Evolutionary conservation across 2,888 invertebrate genomes (phyloP).

Genomic region (Dasypogon diadema): DNA sequence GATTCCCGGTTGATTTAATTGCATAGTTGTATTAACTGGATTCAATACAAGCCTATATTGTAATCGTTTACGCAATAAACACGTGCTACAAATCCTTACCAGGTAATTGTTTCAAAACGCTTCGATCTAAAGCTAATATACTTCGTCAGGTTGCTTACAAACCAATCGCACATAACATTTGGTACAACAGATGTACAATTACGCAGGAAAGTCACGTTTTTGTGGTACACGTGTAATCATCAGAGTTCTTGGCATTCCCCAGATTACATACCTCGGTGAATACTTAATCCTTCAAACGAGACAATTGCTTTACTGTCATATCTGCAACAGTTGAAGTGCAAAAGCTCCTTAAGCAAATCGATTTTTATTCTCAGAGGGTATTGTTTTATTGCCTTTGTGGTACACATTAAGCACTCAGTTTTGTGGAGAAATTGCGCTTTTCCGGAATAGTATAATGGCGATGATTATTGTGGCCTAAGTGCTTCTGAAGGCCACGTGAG

Average conservation of each 20-base stretch:
- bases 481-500: not conserved
- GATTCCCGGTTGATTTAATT: too few species aligned
- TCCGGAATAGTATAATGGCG: not conserved
- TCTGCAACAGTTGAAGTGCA: not conserved
- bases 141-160: too few species aligned
- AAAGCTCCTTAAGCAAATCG: not conserved
- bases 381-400: not conserved
- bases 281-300: not conserved
- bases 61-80: too few species aligned
- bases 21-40: too few species aligned
- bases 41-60: too few species aligned
- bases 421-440: constrained; percentile 1
- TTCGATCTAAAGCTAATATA: too few species aligned
- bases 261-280: not conserved
- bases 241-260: not conserved
- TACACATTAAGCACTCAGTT: not conserved
- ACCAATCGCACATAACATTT: too few species aligned
- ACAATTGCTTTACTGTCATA: not conserved
- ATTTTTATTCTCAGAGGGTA: not conserved
- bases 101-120: too few species aligned
- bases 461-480: not conserved
- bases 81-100: too few species aligned
- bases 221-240: not conserved
- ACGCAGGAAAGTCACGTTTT: not conserved
- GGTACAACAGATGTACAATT: too few species aligned